These are phyloP conservation scores for Microcebus griseorufus DNA, from an alignment of 2,113 vertebrate species.

Conservation along the genomic window DNA sequence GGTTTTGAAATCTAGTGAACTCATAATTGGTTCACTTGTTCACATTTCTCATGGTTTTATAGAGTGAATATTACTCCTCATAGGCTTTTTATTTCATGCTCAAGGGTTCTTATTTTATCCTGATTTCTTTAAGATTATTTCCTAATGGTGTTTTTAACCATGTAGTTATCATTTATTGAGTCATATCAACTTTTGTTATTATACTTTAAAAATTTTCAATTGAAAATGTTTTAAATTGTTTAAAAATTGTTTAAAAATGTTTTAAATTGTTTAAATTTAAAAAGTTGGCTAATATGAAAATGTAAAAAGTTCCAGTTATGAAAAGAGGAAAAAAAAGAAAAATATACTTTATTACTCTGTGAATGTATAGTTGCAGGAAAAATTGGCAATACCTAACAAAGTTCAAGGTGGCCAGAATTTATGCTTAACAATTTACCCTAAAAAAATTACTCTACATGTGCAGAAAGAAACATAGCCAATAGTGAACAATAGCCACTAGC, in stretches of 20 bases:
- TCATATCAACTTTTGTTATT: not conserved
- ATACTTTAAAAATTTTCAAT: too few species aligned
- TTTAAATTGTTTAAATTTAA: too few species aligned
- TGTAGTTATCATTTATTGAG: not conserved
- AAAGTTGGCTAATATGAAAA: not conserved
- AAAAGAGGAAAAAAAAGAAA: not conserved
- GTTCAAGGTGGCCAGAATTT: not conserved
- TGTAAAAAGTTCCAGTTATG: not conserved
- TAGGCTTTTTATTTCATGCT: not conserved
- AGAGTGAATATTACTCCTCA: not conserved
- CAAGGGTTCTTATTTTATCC: not conserved
- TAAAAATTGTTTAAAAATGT: too few species aligned
- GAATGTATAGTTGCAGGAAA: not conserved
- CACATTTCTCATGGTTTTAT: not conserved
- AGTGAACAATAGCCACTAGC: not conserved
- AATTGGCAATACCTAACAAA: not conserved
- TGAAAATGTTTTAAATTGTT: too few species aligned
- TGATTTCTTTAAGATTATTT: not conserved
- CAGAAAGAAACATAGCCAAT: not conserved
- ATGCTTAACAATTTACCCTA: not conserved
- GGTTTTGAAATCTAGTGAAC: not conserved
- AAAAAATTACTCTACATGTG: not conserved
- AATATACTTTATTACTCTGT: not conserved
- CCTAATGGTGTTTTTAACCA: not conserved
- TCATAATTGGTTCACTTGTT: not conserved